phyloP scores from a whole-genome alignment of 2,797 vertebrate genomes.

The Chelon labrosus region DNA sequence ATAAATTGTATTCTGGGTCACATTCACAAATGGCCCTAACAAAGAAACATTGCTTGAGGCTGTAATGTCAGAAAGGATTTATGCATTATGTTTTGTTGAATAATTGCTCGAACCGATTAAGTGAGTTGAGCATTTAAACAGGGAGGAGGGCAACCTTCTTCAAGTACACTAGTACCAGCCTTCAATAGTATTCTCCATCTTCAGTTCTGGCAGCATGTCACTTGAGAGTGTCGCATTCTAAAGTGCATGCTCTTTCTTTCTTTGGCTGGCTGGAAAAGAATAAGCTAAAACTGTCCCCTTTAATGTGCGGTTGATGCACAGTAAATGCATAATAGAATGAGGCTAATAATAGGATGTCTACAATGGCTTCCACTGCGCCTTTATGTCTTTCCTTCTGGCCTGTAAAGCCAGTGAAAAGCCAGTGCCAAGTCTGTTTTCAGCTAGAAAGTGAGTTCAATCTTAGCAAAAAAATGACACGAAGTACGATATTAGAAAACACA shows the following conservation, averaged over 20 bases:
- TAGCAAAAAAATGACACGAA: conserved; percentile 29
- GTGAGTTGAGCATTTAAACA: conserved; percentile 9
- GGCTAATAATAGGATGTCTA: conserved; percentile 61
- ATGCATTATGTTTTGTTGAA: conserved; percentile 10
- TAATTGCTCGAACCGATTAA: conserved; percentile 6
- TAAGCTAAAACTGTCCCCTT: conserved; percentile 41
- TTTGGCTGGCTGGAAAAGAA: conserved; percentile 38
- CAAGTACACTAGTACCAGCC: conserved; percentile 1
- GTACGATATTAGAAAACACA: conserved; percentile 5
- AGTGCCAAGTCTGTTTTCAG: conserved; percentile 35
- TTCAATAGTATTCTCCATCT: conserved; percentile 34
- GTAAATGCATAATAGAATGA: conserved; percentile 53
- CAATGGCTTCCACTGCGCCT: conserved; percentile 31
- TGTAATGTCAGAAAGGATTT: not conserved
- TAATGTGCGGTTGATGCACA: conserved; percentile 47
- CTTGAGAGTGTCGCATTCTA: conserved; percentile 44
- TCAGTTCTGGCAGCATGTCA: conserved; percentile 34
- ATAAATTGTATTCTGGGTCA: conserved; percentile 17
- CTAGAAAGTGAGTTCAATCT: conserved; percentile 36
- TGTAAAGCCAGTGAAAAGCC: conserved; percentile 41
- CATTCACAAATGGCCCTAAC: not conserved
- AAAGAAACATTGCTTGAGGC: not conserved
- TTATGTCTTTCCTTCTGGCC: conserved; percentile 39
- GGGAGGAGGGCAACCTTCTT: conserved; percentile 16
- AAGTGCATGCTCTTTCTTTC: conserved; percentile 41